Evolutionary conservation across 2,888 invertebrate species (phyloP).

Genomic region (Salpingus planirostris): DNA sequence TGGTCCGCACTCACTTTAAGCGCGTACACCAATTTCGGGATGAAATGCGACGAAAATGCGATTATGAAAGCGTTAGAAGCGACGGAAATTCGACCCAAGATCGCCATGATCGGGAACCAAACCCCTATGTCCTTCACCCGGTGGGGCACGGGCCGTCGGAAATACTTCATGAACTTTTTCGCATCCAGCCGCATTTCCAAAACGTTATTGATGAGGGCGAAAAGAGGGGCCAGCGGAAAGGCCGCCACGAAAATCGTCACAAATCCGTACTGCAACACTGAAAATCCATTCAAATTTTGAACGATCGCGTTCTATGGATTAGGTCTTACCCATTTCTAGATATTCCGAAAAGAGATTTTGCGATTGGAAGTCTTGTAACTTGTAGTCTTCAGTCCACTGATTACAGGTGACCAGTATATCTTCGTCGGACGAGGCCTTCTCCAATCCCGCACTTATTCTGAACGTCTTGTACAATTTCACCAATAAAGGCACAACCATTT

Average conservation of each 20-base stretch:
- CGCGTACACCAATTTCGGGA: slow-evolving; percentile 66
- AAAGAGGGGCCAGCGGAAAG: slow-evolving; percentile 75
- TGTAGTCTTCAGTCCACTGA: slow-evolving; percentile 69
- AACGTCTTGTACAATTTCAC: slow-evolving; percentile 48
- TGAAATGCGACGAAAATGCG: slow-evolving; percentile 77
- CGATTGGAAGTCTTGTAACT: slow-evolving; percentile 53
- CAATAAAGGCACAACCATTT: slow-evolving; percentile 62
- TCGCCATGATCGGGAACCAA: slow-evolving; percentile 67
- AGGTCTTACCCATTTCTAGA: slow-evolving; percentile 66
- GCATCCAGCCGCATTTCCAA: slow-evolving; percentile 78
- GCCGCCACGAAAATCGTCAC: slow-evolving; percentile 79
- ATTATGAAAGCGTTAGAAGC: slow-evolving; percentile 69
- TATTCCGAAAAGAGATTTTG: slow-evolving; percentile 72
- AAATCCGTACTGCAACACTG: slow-evolving; percentile 79
- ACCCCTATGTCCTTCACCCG: slow-evolving; percentile 70
- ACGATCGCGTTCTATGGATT: not conserved
- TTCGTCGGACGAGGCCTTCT: slow-evolving; percentile 34
- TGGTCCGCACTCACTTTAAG: slow-evolving; percentile 43
- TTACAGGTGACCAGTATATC: slow-evolving; percentile 45
- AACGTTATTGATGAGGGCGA: slow-evolving; percentile 74
- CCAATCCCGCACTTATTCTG: slow-evolving; percentile 43
- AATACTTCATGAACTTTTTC: slow-evolving; percentile 67
- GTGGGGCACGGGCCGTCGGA: slow-evolving; percentile 63
- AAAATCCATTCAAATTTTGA: slow-evolving; percentile 1
- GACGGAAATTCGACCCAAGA: slow-evolving; percentile 65